Conservation (phyloP, 2,113 vertebrate genomes). For the Beaufortia kweichowensis region DNA sequence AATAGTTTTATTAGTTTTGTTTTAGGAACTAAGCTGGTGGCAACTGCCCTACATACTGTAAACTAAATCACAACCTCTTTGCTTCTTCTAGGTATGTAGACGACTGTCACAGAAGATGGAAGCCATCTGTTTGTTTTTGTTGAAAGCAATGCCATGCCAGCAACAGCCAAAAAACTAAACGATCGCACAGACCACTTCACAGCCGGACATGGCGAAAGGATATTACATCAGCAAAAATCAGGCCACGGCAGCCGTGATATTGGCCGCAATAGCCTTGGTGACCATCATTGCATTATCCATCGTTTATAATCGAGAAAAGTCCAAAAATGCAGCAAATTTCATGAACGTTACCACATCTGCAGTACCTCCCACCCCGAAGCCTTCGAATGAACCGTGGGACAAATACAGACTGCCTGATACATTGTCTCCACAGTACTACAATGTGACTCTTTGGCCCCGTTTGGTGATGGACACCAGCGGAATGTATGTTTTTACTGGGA, state of each 20-base stretch:
- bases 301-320: conserved; percentile 80
- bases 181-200: background rate
- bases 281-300: conserved; percentile 84
- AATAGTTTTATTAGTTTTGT: no score
- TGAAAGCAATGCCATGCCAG: conserved; percentile 17
- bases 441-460: conserved; percentile 79
- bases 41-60: no score
- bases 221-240: conserved; percentile 83
- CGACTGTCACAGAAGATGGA: background rate
- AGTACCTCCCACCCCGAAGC: background rate
- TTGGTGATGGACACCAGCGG: conserved; percentile 56
- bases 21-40: no score
- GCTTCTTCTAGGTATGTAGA: conserved; percentile 21
- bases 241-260: conserved; percentile 70
- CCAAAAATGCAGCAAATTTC: conserved; percentile 55
- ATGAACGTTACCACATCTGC: accelerated
- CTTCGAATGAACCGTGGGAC: conserved; percentile 75
- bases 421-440: conserved; percentile 75
- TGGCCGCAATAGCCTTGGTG: conserved; percentile 66
- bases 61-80: no score
- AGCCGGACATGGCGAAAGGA: conserved; percentile 81
- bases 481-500: conserved; percentile 82
- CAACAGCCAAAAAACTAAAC: background rate
- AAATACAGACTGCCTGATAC: conserved; percentile 77
- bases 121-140: background rate